Base-by-base conservation (phyloP, 92 coral and sea anemone species). In the Palythoa grandiflora region DNA sequence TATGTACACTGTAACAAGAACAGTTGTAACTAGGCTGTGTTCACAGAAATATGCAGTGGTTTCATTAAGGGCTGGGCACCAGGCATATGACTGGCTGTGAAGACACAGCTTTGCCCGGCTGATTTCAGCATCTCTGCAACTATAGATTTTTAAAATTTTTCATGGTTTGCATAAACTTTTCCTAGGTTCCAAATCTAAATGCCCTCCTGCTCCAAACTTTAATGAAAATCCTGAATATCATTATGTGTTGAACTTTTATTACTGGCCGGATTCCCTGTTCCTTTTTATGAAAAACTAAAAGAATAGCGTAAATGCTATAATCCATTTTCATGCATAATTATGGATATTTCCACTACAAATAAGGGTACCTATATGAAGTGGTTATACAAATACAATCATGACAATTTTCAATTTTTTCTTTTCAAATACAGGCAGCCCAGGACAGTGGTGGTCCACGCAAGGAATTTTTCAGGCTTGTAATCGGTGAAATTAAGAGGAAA, bases 361-460 rank as follows among this genome's bases (percentile, higher is more conserved):
- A 16, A 63, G 70, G 70, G 70, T 63, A 51, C 55, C 55, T 55
- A 63, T 17, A 63, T 63, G 28, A 63, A 63, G 66, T 63, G 70
- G 36, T n/a, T 63, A 21, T n/a, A 17, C 70, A 61, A 59, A 63
- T 63, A 17, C 35, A 1, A 63, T 63, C 70, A 63, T 63, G 28
- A 63, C 70, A 63, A 63, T 17, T 63, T 63, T 63, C 28, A 16
- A 3, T 63, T 63, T 17, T 17, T 63, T 63, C 9, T 16, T 63
- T 63, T 35, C 70, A 63, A 63, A 63, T 63, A 63, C 52, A 87
- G 89, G 88, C 19, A 87, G 87, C 89, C 19, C 59, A 87, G 68
- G 89, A 87, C 47, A 44, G 60, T 57, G 87, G 89, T 16, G 86
- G 89, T 12, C 65, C 89, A n/a, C 71, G 89, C 10, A 85, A 86